These are phyloP conservation scores for Staurois parvus DNA, from an alignment of 2,797 vertebrate species.

Conservation along the genomic window DNA sequence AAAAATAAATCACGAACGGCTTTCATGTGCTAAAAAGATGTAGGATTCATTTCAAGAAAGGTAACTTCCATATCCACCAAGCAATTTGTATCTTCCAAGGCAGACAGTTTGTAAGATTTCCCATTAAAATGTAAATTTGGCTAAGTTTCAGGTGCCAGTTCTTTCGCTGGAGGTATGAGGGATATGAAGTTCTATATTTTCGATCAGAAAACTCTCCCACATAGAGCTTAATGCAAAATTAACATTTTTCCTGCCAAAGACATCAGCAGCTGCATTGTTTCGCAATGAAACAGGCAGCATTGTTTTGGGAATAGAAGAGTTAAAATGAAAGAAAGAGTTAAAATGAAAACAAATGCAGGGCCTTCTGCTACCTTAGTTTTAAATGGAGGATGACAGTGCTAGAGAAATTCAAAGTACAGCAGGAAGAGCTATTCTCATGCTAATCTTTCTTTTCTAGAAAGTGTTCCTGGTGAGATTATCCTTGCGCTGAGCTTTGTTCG, in stretches of 20 bases:
- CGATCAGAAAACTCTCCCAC: neutral
- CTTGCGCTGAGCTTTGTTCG: slow-evolving; percentile 43
- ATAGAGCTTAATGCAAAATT: slow-evolving; percentile 16
- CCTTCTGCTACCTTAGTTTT: slow-evolving; percentile 21
- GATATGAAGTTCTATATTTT: slow-evolving; percentile 50
- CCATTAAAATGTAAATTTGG: slow-evolving; percentile 62
- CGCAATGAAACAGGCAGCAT: neutral
- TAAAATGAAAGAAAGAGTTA: slow-evolving; percentile 40
- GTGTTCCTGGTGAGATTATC: slow-evolving; percentile 48
- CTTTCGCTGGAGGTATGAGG: slow-evolving; percentile 46
- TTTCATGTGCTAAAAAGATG: slow-evolving; percentile 60
- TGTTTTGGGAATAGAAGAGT: slow-evolving; percentile 3
- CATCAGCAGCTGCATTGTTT: neutral
- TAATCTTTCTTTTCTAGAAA: slow-evolving; percentile 54
- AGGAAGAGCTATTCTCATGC: slow-evolving; percentile 56
- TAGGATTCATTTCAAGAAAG: slow-evolving; percentile 60
- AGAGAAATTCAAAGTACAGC: slow-evolving; percentile 33
- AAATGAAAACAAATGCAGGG: neutral
- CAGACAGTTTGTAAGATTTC: slow-evolving; percentile 62
- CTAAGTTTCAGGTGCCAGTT: slow-evolving; percentile 51
- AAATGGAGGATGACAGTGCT: slow-evolving; percentile 47
- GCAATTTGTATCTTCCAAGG: slow-evolving; percentile 60
- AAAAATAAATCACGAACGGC: slow-evolving; percentile 49
- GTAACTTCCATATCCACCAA: slow-evolving; percentile 60
- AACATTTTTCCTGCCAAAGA: slow-evolving; percentile 11